Base-by-base conservation (phyloP, 2,888 invertebrate species). In the Dasypogon diadema region DNA sequence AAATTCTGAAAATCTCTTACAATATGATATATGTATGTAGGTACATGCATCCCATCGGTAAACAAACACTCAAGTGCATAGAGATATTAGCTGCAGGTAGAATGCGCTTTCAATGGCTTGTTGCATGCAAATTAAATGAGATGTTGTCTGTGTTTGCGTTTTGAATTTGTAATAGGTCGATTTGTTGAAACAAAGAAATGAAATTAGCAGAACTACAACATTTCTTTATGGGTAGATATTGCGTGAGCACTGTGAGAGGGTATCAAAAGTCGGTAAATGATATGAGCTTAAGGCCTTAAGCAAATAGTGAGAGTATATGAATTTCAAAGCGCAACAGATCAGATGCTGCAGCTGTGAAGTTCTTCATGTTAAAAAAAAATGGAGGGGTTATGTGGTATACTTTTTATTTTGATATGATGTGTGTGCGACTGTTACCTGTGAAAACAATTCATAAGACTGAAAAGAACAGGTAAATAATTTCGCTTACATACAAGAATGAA, bases 101-200 rank as follows among this genome's bases (percentile, higher is more conserved):
- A 68, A 68, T 68, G 65, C 65, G 48, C 48, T 68, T 65, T 70
- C 76, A 73, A 76, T 74, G 68, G 68, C 51, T 60, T 74, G 70
- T 74, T 74, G 76, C 77, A 77, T 77, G 77, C 77, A 77, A 77
- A 77, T 77, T 77, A 74, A 77, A 77, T 77, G 77, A 77, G 77
- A 77, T 77, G 77, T 77, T 77, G 77, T 77, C 77, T 77, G 63
- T 77, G 72, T 75, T 77, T 75, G 75, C 75, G 70, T 75, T 77
- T 72, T 75, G 77, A 77, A 77, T 77, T 68, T 68, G 48, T 48
- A 48, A 68, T 68, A n/a, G 16, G 60, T 18, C 16, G 60, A 60
- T 60, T 60, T 60, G 60, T 58, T 37, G 60, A 60, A 60, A 60
- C 60, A 60, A 60, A 60, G 60, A 60, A 60, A 60, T 60, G 37